Percentiles rank a stretch among this genome's conserved stretches.
phyloP scores from a whole-genome alignment of 53 echinoderm and acorn worm genomes.

The Paelopatides confundens region DNA sequence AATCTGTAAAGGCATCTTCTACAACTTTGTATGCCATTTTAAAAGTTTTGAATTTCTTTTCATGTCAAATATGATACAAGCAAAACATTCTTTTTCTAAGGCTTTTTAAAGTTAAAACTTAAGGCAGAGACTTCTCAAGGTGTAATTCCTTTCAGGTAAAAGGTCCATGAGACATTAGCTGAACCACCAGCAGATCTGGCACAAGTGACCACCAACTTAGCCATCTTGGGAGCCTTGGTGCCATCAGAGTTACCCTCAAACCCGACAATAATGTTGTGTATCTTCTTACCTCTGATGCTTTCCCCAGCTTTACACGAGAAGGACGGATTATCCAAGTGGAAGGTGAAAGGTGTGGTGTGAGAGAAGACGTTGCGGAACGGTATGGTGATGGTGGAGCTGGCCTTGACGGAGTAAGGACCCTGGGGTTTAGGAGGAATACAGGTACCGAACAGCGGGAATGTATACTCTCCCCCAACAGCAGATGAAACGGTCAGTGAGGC shows the following conservation, averaged over 20 bases:
- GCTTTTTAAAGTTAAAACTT: no score
- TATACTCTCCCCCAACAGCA: conserved; percentile 89
- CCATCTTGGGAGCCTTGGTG: conserved; percentile 97
- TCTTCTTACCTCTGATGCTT: conserved; percentile 95
- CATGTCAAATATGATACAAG: no score
- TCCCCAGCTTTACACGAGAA: conserved; percentile 95
- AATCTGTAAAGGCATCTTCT: no score
- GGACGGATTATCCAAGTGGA: conserved; percentile 95
- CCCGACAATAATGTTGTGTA: conserved; percentile 93
- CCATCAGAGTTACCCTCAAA: conserved; percentile 92
- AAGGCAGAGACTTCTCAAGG: no score
- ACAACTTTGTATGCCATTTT: no score
- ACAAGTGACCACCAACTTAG: conserved; percentile 94
- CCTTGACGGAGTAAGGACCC: conserved; percentile 93
- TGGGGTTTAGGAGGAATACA: conserved; percentile 96
- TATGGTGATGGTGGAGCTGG: conserved; percentile 89
- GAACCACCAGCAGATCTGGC: conserved; percentile 94
- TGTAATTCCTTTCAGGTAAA: conserved; percentile 91
- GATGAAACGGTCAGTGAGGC: conserved; percentile 81
- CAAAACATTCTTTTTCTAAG: no score
- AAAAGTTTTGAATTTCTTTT: no score
- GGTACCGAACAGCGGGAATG: conserved; percentile 96
- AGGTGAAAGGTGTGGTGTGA: conserved; percentile 92
- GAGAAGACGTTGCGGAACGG: conserved; percentile 97
- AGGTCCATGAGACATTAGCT: conserved; percentile 96